Percentiles rank a stretch among this genome's conserved stretches.
These are phyloP conservation scores for Halictus ligatus DNA, from an alignment of 2,888 invertebrate species.

Conservation along the genomic window DNA sequence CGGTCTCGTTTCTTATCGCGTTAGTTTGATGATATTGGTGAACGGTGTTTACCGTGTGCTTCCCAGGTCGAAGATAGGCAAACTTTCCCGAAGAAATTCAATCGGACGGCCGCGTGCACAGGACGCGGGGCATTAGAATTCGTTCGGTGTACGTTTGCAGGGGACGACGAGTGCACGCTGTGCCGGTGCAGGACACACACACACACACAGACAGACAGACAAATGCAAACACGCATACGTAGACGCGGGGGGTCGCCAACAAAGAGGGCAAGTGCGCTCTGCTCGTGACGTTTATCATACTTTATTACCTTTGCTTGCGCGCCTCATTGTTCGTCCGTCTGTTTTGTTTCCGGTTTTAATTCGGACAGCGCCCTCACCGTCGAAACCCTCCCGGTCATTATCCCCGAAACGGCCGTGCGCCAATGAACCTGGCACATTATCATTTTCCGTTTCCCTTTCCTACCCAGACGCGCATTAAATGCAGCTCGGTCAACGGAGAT, in stretches of 20 bases:
- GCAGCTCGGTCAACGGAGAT: constrained; percentile 38
- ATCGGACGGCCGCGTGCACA: constrained; percentile 61
- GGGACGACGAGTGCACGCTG: constrained; percentile 55
- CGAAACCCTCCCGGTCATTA: constrained; percentile 58
- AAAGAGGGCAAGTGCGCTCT: constrained; percentile 72
- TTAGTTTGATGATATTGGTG: constrained; percentile 31
- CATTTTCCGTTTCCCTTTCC: constrained; percentile 71
- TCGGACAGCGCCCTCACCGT: constrained; percentile 61
- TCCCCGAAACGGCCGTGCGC: constrained; percentile 57
- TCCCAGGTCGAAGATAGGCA: constrained; percentile 51
- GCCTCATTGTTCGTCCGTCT: constrained; percentile 78
- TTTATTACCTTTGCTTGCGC: constrained; percentile 78
- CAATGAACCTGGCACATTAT: constrained; percentile 71
- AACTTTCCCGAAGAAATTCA: constrained; percentile 67
- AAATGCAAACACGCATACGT: background rate
- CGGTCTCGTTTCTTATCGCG: constrained; percentile 9
- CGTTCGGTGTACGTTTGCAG: constrained; percentile 54
- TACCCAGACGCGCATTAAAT: constrained; percentile 54
- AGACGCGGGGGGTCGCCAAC: constrained; percentile 58
- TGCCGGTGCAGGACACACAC: constrained; percentile 34
- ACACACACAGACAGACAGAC: background rate
- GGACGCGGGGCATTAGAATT: constrained; percentile 67
- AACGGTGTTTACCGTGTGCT: constrained; percentile 37
- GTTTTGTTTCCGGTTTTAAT: constrained; percentile 81
- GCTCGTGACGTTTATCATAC: constrained; percentile 79